These are phyloP conservation scores for Whitmania pigra DNA, from an alignment of 1,140 invertebrate species.

Conservation along the genomic window DNA sequence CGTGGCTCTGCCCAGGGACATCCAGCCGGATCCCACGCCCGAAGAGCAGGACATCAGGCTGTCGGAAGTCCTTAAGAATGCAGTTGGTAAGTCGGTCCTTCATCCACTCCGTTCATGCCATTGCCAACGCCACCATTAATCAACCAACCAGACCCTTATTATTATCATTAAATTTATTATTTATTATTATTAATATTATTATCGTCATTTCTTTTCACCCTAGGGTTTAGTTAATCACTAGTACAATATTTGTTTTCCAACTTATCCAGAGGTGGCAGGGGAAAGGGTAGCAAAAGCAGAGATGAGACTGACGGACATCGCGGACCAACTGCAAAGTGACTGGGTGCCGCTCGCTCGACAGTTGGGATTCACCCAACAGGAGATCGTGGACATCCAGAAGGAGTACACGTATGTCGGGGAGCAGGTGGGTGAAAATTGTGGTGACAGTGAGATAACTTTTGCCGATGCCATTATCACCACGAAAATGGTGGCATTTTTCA, in stretches of 20 bases:
- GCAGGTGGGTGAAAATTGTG: slow-evolving; percentile 34
- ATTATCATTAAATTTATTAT: no score
- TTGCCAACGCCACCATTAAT: neutral
- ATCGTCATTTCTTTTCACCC: no score
- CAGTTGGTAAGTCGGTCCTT: slow-evolving; percentile 2
- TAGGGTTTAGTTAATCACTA: no score
- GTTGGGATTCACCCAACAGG: slow-evolving; percentile 66
- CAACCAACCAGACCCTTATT: no score
- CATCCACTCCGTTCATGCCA: neutral
- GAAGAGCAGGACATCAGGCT: slow-evolving; percentile 5
- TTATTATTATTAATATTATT: no score
- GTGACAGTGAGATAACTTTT: no score
- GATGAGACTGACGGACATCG: slow-evolving; percentile 75
- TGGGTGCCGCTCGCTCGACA: slow-evolving; percentile 69
- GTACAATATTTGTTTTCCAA: no score
- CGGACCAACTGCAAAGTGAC: slow-evolving; percentile 75
- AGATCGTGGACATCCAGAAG: slow-evolving; percentile 72
- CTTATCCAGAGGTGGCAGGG: neutral
- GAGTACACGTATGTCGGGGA: slow-evolving; percentile 71
- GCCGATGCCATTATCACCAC: no score
- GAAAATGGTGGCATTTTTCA: no score
- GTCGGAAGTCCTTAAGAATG: neutral
- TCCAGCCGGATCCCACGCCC: neutral
- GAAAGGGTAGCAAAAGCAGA: slow-evolving; percentile 49
- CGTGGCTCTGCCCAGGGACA: slow-evolving; percentile 63